Base-by-base conservation (phyloP, 2,888 invertebrate genomes). In the Philereme vetulata region DNA sequence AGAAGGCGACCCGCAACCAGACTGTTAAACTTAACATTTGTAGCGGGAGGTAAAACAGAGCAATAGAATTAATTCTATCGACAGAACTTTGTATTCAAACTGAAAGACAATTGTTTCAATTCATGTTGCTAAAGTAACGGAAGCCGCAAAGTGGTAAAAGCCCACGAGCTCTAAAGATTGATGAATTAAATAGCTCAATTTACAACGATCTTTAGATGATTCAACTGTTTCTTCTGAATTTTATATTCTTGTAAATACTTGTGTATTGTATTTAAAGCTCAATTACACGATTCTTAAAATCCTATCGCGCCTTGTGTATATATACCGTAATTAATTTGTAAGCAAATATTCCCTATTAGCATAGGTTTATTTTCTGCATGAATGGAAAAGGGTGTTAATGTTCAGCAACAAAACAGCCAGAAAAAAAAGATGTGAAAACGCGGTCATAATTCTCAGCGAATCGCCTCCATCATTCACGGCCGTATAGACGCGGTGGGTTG, bases 21-120 rank as follows among this genome's bases (percentile, higher is more conserved):
- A 82, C 85, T 81, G 82, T 83, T 83, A 81, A 87, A 86, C 81
- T 85, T 84, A 79, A 86, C 85, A 85, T 86, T 86, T 84, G 85
- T 82, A 83, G 78, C 80, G 76, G 78, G 74, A 80, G 77, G 80
- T 77, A 78, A 84, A 88, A 88, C 85, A 81, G 76, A 82, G 86
- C 86, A 81, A 88, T 90, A 85, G 85, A 90, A 90, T 90, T 91
- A 91, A 91, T 90, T 90, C 88, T 87, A 90, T 90, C 83, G 86
- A 71, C 78, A 77, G 76, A 85, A 87, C 84, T 88, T 87, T 84
- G 82, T 84, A 85, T 88, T 85, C 84, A 82, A 77, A 80, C 78
- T 78, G 79, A 80, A 85, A 86, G 82, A 82, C 85, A 81, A 85
- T 88, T 86, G 87, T 86, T 84, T 80, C 83, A 74, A 81, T 85